A percentile compares a stretch with the other conserved stretches of the same genome.
These are phyloP conservation scores for Drosophila asahinai DNA, from an alignment of 1,140 invertebrate species.

Conservation along the genomic window DNA sequence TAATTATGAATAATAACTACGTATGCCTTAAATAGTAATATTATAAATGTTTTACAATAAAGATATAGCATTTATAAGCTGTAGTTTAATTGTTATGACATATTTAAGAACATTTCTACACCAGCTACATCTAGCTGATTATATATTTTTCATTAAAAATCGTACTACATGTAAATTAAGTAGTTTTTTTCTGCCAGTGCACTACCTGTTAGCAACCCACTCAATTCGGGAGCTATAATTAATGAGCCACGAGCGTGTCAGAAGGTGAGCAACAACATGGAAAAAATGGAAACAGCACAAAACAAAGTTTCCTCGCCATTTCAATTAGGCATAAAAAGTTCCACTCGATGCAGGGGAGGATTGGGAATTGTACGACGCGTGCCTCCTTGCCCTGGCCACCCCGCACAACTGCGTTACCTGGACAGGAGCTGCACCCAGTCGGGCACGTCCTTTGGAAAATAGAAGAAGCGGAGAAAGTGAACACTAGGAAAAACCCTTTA, in stretches of 20 bases:
- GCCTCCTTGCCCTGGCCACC: slow-evolving; percentile 33
- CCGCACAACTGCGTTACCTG: slow-evolving; percentile 39
- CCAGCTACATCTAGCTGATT: no score
- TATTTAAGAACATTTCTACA: no score
- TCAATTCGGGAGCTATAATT: slow-evolving; percentile 72
- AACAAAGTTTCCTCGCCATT: slow-evolving; percentile 68
- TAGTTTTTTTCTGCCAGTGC: slow-evolving; percentile 20
- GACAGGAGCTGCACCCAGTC: slow-evolving; percentile 69
- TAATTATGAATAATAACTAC: no score
- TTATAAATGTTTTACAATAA: no score
- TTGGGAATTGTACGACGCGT: slow-evolving; percentile 65
- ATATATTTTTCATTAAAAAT: background rate
- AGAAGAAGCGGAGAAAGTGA: slow-evolving; percentile 24
- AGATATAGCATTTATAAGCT: background rate
- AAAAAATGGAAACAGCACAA: slow-evolving; percentile 35
- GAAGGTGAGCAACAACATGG: slow-evolving; percentile 59
- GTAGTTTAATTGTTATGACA: background rate
- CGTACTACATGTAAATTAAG: background rate
- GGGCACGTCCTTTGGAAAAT: slow-evolving; percentile 76
- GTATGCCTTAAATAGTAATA: no score
- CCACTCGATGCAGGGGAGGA: slow-evolving; percentile 52
- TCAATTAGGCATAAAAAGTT: slow-evolving; percentile 80
- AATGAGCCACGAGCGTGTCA: slow-evolving; percentile 77
- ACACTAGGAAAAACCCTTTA: slow-evolving; percentile 18
- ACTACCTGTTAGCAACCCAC: slow-evolving; percentile 73